These are phyloP conservation scores for Cheiracanthium punctorium DNA, from an alignment of 2,888 invertebrate genomes.

Conservation along the genomic window DNA sequence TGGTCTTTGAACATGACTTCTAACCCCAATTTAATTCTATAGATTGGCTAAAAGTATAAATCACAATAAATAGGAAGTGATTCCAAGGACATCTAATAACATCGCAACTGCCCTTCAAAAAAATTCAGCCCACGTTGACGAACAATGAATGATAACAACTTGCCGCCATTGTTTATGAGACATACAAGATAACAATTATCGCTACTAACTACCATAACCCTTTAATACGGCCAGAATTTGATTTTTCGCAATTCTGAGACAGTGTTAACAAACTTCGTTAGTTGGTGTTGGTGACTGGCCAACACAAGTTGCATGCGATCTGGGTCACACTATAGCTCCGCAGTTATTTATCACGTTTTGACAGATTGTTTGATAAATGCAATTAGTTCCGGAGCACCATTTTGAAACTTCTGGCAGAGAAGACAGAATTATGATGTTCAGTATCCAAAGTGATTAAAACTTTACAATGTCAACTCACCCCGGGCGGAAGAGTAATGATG, in stretches of 20 bases:
- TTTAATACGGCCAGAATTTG: not conserved
- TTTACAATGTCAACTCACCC: not conserved
- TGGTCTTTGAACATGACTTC: not conserved
- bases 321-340: constrained; percentile 55
- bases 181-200: not conserved
- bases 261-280: not conserved
- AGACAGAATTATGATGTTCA: not conserved
- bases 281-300: not conserved
- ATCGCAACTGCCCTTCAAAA: not conserved
- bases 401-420: not conserved
- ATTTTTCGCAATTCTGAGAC: not conserved
- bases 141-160: not conserved
- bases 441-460: not conserved
- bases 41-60: not conserved
- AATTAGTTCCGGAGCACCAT: constrained; percentile 4
- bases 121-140: not conserved
- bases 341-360: constrained; percentile 24
- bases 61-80: not conserved
- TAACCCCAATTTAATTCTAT: not conserved
- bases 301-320: constrained; percentile 14
- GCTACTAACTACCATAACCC: not conserved
- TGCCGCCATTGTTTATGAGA: not conserved
- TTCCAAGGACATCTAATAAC: not conserved
- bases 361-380: constrained; percentile 23
- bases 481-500: not conserved